Evolutionary conservation across 2,113 vertebrate genomes (phyloP).

Genomic region (Taxidea taxus): DNA sequence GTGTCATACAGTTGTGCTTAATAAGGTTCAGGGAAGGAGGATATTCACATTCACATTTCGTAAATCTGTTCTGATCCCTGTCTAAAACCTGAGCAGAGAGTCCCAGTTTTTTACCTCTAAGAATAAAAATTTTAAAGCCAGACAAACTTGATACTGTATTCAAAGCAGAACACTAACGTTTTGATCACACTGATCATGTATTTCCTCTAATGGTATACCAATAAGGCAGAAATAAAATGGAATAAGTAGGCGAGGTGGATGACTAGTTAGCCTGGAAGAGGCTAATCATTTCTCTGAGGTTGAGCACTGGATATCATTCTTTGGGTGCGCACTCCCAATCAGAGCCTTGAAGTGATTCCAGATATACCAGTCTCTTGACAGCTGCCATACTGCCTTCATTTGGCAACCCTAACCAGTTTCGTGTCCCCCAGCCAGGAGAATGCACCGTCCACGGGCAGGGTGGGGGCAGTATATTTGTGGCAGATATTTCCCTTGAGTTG

Average conservation of each 20-base stretch:
- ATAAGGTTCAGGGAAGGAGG: constrained; percentile 1
- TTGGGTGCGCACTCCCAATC: background rate
- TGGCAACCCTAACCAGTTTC: background rate
- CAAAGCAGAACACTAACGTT: background rate
- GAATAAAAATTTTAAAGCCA: background rate
- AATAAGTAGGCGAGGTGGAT: background rate
- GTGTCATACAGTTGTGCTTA: background rate
- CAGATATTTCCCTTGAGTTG: constrained; percentile 13
- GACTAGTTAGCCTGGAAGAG: background rate
- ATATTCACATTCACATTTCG: background rate
- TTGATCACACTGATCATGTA: background rate
- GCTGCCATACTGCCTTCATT: background rate
- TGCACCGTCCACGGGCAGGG: background rate
- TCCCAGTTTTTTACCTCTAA: constrained; percentile 5
- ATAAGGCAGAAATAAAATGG: background rate
- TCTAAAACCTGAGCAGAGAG: constrained; percentile 23
- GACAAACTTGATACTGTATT: background rate
- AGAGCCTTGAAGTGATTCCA: constrained; percentile 2
- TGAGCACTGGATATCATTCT: background rate
- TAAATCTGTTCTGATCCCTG: constrained; percentile 16
- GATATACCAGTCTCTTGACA: background rate
- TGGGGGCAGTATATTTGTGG: background rate
- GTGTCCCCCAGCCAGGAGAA: background rate
- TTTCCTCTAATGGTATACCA: background rate
- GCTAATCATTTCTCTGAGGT: background rate